phyloP scores from a whole-genome alignment of 2,888 invertebrate species.

The Argyresthia goedartella region DNA sequence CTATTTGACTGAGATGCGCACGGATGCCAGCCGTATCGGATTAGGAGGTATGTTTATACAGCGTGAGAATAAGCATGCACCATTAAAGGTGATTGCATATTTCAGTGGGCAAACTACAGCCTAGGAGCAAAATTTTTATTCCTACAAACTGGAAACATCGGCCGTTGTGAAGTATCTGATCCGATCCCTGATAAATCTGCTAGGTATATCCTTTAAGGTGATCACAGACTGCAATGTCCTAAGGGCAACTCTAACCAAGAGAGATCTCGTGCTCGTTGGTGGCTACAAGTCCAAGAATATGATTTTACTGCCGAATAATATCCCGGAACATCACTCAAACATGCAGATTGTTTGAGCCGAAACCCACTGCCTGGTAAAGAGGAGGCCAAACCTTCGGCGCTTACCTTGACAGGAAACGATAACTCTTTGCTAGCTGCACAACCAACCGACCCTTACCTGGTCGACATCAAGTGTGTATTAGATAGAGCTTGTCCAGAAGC shows the following conservation, averaged over 20 bases:
- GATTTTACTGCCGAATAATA: background rate
- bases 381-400: background rate
- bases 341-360: background rate
- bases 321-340: background rate
- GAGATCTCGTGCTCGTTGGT: constrained; percentile 1
- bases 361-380: constrained; percentile 4
- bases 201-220: background rate
- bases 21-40: constrained; percentile 26
- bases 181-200: background rate
- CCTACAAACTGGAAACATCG: constrained; percentile 23
- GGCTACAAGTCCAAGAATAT: background rate
- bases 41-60: constrained; percentile 26
- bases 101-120: constrained; percentile 16
- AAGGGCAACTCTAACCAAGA: background rate
- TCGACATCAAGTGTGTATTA: constrained; percentile 8
- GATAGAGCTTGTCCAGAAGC: background rate
- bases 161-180: constrained; percentile 10
- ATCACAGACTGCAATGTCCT: background rate
- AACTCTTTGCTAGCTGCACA: constrained; percentile 13
- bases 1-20: constrained; percentile 23
- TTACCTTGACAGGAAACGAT: background rate
- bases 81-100: constrained; percentile 14
- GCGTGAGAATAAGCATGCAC: constrained; percentile 1
- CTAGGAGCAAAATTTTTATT: constrained; percentile 21
- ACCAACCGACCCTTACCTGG: constrained; percentile 10